phyloP scores from a whole-genome alignment of 2,113 vertebrate species.

The Bujurquina vittata region DNA sequence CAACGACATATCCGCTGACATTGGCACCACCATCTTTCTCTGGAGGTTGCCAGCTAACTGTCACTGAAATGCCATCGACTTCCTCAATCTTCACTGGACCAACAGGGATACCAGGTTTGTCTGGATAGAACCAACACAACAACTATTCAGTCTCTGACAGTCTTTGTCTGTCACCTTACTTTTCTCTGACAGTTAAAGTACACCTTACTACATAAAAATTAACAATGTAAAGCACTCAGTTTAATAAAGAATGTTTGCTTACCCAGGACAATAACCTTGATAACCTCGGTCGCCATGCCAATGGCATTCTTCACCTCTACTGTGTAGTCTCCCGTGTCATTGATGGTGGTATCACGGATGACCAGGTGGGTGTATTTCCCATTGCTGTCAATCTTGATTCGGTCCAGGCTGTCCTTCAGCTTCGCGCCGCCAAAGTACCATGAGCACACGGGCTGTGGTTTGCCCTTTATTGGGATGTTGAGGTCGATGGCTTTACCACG shows the following conservation, averaged over 20 bases:
- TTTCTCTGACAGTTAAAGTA: neutral
- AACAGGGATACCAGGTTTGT: constrained; percentile 92
- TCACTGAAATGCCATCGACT: constrained; percentile 89
- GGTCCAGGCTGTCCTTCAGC: constrained; percentile 92
- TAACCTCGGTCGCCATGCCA: constrained; percentile 86
- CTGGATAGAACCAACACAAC: constrained; percentile 65
- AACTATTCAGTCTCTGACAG: neutral
- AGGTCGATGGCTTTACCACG: constrained; percentile 91
- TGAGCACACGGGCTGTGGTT: constrained; percentile 87
- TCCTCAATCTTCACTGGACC: constrained; percentile 92
- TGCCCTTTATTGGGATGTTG: constrained; percentile 89
- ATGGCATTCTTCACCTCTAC: constrained; percentile 91
- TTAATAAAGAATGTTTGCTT: constrained; percentile 62
- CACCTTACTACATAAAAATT: neutral
- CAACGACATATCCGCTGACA: constrained; percentile 94
- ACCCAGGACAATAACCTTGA: constrained; percentile 98
- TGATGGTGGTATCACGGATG: constrained; percentile 94
- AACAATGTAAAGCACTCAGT: neutral
- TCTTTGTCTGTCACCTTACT: neutral
- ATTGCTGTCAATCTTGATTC: constrained; percentile 89
- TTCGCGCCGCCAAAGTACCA: constrained; percentile 92
- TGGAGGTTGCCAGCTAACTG: constrained; percentile 92
- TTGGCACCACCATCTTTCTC: constrained; percentile 94
- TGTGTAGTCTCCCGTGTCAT: constrained; percentile 91
- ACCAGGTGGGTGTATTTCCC: constrained; percentile 86